These are phyloP conservation scores for Salvelinus namaycush DNA, from an alignment of 2,113 vertebrate species.

Conservation along the genomic window DNA sequence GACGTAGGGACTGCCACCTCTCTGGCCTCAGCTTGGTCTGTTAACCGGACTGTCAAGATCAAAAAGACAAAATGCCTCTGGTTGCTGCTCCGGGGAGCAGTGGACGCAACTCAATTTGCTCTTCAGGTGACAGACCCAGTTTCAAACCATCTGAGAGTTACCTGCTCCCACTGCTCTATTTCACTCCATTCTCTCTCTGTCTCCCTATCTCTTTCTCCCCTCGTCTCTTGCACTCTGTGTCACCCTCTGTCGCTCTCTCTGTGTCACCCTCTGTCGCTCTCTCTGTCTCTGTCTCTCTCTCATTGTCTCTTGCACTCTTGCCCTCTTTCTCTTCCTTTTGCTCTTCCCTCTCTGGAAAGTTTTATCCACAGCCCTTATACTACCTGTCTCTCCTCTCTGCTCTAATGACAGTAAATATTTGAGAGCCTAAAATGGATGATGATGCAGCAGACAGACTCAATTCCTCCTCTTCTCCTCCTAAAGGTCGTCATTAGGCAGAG, in stretches of 20 bases:
- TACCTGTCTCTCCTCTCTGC: slow-evolving; percentile 34
- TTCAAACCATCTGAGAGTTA: slow-evolving; percentile 43
- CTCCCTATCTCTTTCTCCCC: neutral
- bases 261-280: neutral
- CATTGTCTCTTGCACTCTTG: slow-evolving; percentile 30
- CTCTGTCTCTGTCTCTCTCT: slow-evolving; percentile 22
- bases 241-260: too few species aligned
- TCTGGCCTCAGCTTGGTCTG: slow-evolving; percentile 45
- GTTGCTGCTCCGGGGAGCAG: slow-evolving; percentile 41
- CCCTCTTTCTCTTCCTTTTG: neutral
- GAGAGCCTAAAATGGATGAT: too few species aligned
- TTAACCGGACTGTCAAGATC: slow-evolving; percentile 58
- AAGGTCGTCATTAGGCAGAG: too few species aligned
- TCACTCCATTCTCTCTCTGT: neutral
- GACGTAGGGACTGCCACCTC: slow-evolving; percentile 51
- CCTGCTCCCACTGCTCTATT: slow-evolving; percentile 36
- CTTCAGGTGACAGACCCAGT: slow-evolving; percentile 39
- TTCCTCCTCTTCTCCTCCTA: too few species aligned
- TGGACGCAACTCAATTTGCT: slow-evolving; percentile 55
- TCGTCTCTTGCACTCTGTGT: neutral
- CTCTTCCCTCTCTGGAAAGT: slow-evolving; percentile 47
- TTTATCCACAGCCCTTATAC: slow-evolving; percentile 42
- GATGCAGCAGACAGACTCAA: too few species aligned
- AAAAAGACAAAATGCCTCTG: slow-evolving; percentile 60
- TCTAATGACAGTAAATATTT: neutral